Conservation (phyloP, 2,797 vertebrate species). For the Danio choprae region DNA sequence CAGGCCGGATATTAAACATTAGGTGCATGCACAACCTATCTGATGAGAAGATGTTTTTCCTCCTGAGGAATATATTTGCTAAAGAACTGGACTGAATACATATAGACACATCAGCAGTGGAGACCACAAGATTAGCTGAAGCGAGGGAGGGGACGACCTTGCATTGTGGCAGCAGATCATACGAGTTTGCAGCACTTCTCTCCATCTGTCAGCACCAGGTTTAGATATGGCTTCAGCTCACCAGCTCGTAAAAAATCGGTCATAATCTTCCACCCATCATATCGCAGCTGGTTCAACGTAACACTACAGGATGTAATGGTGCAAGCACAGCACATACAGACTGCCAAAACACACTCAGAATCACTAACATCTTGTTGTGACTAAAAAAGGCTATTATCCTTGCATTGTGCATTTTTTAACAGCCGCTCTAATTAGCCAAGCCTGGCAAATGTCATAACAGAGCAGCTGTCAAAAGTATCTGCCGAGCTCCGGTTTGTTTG, state of each 20-base stretch:
- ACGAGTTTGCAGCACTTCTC: conserved; percentile 34
- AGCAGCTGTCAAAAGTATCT: conserved; percentile 23
- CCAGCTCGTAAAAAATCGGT: conserved; percentile 41
- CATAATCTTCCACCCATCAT: conserved; percentile 31
- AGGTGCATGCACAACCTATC: conserved; percentile 15
- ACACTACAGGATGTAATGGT: conserved; percentile 18
- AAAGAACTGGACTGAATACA: conserved; percentile 48
- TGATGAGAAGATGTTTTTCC: not conserved
- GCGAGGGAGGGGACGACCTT: conserved; percentile 31
- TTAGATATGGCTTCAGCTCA: conserved; percentile 25
- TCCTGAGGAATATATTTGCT: conserved; percentile 14
- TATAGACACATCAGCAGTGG: conserved; percentile 32
- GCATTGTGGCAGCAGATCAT: conserved; percentile 25
- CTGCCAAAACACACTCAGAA: not conserved
- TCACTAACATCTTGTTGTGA: not conserved
- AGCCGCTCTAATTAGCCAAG: not conserved
- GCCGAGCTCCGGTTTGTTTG: conserved; percentile 7
- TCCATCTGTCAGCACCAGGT: conserved; percentile 48
- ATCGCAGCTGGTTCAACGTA: conserved; percentile 17
- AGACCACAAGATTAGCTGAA: conserved; percentile 21
- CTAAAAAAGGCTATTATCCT: conserved; percentile 11
- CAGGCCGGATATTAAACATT: conserved; percentile 58
- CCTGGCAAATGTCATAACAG: conserved; percentile 6
- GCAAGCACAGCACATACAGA: conserved; percentile 4
- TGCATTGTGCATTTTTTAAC: conserved; percentile 11